Base-by-base conservation (phyloP, 2,888 invertebrate species). In the Gerosis bhagava region DNA sequence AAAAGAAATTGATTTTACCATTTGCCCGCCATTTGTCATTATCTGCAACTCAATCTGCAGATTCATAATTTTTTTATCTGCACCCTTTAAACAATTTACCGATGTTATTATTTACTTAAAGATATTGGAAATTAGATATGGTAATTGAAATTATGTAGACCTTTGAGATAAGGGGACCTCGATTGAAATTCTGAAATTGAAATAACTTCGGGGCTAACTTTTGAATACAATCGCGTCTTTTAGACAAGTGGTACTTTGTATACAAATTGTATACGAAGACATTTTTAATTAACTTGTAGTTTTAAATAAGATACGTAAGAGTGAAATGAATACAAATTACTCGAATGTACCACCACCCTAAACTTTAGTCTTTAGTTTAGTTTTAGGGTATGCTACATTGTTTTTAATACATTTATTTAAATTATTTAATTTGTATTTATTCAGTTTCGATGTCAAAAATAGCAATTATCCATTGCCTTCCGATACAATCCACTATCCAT, bases 111-210 rank as follows among this genome's bases (percentile, higher is more conserved):
- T 43, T 43, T 44, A 36, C 43, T 28, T 32, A 13, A 21, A 21
- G 50, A 46, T 48, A 36, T 53, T 54, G 46, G 32, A 59, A 57
- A 59, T 59, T 54, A 56, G 52, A 56, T 59, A 58, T 53, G 15
- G 35, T 44, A 58, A 61, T 53, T 59, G 50, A 60, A 58, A 62
- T 62, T 59, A 58, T 59, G 50, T 57, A 54, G 53, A 47, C 51
- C 47, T 35, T 26, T 19, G 36, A 57, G 65, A 67, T 6, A 19
- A 66, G 63, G 65, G 62, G 66, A 66, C 59, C 65, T 66, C 65
- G 65, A 71, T 79, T 77, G 70, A 77, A 79, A 82, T 82, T 83
- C 80, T 71, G 75, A 83, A 80, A 77, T 82, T 82, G 75, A 83
- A 83, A 84, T 84, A 71, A 77, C 76, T 77, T 75, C 59, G 74